These are phyloP conservation scores for Melinopterus prodromus DNA, from an alignment of 2,888 invertebrate species.

Conservation along the genomic window DNA sequence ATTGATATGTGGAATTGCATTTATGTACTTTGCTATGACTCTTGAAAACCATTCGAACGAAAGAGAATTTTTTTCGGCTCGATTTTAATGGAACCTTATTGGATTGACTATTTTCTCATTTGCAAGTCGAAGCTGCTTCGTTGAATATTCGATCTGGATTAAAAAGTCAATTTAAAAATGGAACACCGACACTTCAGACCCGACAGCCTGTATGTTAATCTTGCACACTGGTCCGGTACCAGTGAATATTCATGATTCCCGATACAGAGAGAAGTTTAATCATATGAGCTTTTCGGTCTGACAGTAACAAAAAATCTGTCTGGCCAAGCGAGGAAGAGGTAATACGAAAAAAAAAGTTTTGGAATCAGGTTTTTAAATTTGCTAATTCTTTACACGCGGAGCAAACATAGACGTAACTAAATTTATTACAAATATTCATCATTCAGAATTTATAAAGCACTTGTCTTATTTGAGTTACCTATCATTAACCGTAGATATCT, in stretches of 20 bases:
- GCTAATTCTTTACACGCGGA: too few relatives aligned
- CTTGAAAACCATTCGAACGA: not conserved
- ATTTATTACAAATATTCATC: too few relatives aligned
- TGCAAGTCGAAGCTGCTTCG: not conserved
- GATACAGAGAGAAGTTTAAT: not conserved
- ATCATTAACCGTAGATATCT: too few relatives aligned
- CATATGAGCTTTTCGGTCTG: not conserved
- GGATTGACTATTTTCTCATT: not conserved
- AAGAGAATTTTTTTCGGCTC: not conserved
- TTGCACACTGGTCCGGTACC: not conserved
- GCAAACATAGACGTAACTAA: too few relatives aligned
- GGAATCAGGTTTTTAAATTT: too few relatives aligned
- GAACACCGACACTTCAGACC: constrained; percentile 11
- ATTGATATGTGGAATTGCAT: not conserved
- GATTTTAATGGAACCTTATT: not conserved
- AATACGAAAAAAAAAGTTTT: too few relatives aligned
- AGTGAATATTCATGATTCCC: constrained; percentile 4
- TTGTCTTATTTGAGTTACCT: too few relatives aligned
- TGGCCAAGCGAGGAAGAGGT: too few relatives aligned
- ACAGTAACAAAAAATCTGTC: not conserved
- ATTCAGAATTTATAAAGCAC: too few relatives aligned
- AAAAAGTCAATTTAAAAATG: constrained; percentile 22
- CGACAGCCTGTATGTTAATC: constrained; percentile 18
- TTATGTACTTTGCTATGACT: too few relatives aligned
- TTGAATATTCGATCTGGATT: constrained; percentile 26